Evolutionary conservation across 2,797 vertebrate genomes (phyloP), one percentile per base, ranked within the genome.

Genomic region (Chloroceryle inda): DNA sequence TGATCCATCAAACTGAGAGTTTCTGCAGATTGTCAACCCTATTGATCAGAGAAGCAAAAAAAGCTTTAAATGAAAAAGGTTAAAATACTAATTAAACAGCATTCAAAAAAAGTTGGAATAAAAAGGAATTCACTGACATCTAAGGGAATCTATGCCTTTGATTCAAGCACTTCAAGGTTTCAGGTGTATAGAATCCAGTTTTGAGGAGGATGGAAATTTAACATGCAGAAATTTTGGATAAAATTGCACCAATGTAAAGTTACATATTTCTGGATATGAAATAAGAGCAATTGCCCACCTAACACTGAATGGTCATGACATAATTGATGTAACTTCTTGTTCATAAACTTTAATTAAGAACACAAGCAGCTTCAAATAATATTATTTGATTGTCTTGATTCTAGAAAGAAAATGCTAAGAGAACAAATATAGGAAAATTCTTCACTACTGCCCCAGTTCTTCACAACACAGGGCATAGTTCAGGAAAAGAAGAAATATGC

Each of bases 401-500:
- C 47, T 56, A 49, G 37, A 82, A 76, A 77, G 15, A 27, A 82
- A 73, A 44, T 64, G 4, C 23, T 33, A 17, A 69, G 27, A 77
- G 19, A 74, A 67, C 5, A 66, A 71, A 79, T 85, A 7, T 2
- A 66, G 5, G 53, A 31, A 45, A 89, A 55, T 52, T 82, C 13
- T 64, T 56, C 53, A 21, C 8, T 76, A 2, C 8, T 53, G 4
- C 78, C 37, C 24, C 26, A 63, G 0, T 83, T 76, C 24, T 87
- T 74, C 33, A 49, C 8, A 29, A 26, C 11, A 6, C 21, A 21
- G 22, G 9, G 3, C 5, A 38, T 24, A 64, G 63, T 31, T 27
- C 16, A 75, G 52, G 19, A 73, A 42, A 85, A 29, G 7, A 73
- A 55, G n/a, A 53, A 53, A 71, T 7, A 37, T 0, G 0, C 0